Percentiles rank a stretch among this genome's conserved stretches.
phyloP scores from a whole-genome alignment of 2,113 vertebrate genomes.

The Forbesichthys papilliferus region DNA sequence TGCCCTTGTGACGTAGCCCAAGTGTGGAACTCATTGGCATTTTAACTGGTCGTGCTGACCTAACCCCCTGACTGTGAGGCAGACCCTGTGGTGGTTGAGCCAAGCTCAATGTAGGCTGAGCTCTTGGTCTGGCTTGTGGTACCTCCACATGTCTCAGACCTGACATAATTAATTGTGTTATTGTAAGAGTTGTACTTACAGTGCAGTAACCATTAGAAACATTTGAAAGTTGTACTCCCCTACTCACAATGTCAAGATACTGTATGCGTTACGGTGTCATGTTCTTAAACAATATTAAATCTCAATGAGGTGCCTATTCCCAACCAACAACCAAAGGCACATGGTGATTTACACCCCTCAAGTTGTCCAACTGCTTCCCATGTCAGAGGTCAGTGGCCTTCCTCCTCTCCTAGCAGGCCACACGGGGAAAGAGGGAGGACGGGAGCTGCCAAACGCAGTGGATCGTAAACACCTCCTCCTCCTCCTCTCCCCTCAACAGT shows the following conservation, averaged over 20 bases:
- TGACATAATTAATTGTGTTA: not conserved
- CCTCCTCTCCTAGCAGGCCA: constrained; percentile 55
- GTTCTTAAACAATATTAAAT: not conserved
- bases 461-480: constrained; percentile 66
- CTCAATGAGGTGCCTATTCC: constrained; percentile 39
- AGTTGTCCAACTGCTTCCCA: constrained; percentile 64
- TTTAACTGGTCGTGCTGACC: not conserved
- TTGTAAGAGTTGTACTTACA: too few species aligned
- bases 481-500: constrained; percentile 49
- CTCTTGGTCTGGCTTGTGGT: not conserved
- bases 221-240: not conserved
- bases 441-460: constrained; percentile 56
- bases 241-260: too few species aligned
- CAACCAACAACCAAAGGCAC: constrained; percentile 22
- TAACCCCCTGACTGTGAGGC: not conserved
- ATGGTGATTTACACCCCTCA: constrained; percentile 54
- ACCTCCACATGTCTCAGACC: not conserved
- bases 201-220: not conserved
- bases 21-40: not conserved
- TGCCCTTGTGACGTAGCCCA: not conserved
- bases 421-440: constrained; percentile 47
- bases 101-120: not conserved
- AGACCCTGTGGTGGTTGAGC: not conserved
- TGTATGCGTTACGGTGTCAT: not conserved
- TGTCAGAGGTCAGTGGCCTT: constrained; percentile 70